A percentile compares a stretch with the other conserved stretches of the same genome.
Evolutionary conservation across 2,797 vertebrate species (phyloP).

Genomic region (Phataginus tricuspis): DNA sequence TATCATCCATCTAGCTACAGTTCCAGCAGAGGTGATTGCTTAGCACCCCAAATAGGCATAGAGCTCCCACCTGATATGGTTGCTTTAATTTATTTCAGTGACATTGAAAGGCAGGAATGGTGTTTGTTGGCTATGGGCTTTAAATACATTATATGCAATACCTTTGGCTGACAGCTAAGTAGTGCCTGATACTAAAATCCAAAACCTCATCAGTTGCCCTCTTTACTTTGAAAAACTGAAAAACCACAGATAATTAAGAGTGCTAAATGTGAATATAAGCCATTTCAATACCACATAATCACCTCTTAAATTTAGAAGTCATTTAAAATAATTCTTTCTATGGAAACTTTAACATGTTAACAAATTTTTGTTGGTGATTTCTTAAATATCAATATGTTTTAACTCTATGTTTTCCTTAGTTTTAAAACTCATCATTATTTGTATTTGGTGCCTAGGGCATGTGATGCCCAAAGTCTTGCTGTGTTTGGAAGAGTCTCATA

Average conservation of each 20-base stretch:
- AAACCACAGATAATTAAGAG: neutral
- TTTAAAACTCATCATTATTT: neutral
- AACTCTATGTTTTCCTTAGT: neutral
- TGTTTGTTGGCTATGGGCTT: constrained; percentile 43
- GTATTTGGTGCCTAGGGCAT: neutral
- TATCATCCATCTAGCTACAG: constrained; percentile 41
- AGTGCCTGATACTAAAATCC: neutral
- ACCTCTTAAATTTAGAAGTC: neutral
- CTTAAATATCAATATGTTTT: constrained; percentile 18
- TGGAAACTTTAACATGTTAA: neutral
- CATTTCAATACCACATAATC: neutral
- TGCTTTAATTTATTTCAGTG: constrained; percentile 64
- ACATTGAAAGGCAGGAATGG: constrained; percentile 44
- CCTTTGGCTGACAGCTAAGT: constrained; percentile 44
- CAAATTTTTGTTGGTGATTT: neutral
- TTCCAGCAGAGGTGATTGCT: constrained; percentile 45
- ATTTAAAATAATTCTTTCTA: neutral
- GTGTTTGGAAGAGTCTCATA: neutral
- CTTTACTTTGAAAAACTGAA: constrained; percentile 1
- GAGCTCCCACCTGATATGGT: constrained; percentile 48
- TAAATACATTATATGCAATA: constrained; percentile 24
- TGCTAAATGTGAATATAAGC: neutral
- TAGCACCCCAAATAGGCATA: constrained; percentile 39
- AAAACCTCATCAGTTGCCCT: neutral
- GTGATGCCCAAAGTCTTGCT: neutral